These are phyloP conservation scores for Diadegma fenestrale DNA, from an alignment of 2,888 invertebrate species.

Conservation along the genomic window DNA sequence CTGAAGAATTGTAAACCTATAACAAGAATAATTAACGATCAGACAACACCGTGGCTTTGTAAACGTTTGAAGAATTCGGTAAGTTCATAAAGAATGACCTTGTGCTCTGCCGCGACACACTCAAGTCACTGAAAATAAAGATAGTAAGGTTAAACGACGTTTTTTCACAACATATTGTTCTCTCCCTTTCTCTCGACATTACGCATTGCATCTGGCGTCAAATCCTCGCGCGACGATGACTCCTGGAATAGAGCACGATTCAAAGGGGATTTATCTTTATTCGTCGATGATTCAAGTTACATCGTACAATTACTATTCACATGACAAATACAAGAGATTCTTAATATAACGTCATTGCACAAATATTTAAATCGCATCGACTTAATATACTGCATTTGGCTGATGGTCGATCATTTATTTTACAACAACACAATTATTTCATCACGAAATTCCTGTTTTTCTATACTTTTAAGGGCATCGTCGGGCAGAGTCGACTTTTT, in stretches of 20 bases:
- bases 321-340: conserved; percentile 48
- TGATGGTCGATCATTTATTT: conserved; percentile 61
- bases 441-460: background rate
- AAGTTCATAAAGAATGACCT: conserved; percentile 84
- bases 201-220: conserved; percentile 42
- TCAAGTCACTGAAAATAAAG: conserved; percentile 83
- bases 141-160: conserved; percentile 72
- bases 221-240: conserved; percentile 20
- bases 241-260: conserved; percentile 57
- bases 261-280: conserved; percentile 51
- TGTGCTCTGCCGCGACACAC: conserved; percentile 82
- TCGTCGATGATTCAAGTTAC: conserved; percentile 48
- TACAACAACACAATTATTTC: background rate
- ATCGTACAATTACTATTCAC: conserved; percentile 61
- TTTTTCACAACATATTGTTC: conserved; percentile 51
- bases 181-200: conserved; percentile 48
- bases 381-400: conserved; percentile 63
- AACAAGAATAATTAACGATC: conserved; percentile 77
- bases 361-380: conserved; percentile 6
- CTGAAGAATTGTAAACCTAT: conserved; percentile 95
- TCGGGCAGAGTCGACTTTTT: background rate
- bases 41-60: conserved; percentile 76
- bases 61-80: conserved; percentile 73
- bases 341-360: conserved; percentile 26
- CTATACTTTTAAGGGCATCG: conserved; percentile 21